These are phyloP conservation scores for Tympanuchus pallidicinctus DNA, from an alignment of 2,113 vertebrate genomes.

Conservation along the genomic window DNA sequence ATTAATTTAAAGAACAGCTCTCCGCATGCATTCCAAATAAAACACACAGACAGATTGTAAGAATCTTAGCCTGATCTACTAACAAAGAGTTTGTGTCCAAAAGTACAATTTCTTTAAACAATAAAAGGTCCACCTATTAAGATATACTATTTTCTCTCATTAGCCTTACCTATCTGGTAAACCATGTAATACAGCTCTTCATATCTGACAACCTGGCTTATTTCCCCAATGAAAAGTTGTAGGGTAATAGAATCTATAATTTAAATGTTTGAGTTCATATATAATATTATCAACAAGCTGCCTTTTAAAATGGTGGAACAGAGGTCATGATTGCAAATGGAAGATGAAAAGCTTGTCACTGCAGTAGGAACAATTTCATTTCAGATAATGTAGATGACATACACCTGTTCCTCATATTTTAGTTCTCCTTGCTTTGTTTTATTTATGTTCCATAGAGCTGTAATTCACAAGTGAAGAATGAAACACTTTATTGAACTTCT, in stretches of 20 bases:
- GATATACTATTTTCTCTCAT: not conserved
- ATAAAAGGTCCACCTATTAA: not conserved
- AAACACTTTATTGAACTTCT: constrained; percentile 23
- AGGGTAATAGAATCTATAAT: not conserved
- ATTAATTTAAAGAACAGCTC: not conserved
- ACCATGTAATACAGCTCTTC: not conserved
- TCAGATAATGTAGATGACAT: not conserved
- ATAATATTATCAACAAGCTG: not conserved
- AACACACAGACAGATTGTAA: not conserved
- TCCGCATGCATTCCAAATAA: not conserved
- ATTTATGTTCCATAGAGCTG: constrained; percentile 60
- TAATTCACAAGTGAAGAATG: constrained; percentile 53
- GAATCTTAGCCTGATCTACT: not conserved
- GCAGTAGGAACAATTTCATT: not conserved
- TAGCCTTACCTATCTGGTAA: not conserved
- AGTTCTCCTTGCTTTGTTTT: constrained; percentile 38
- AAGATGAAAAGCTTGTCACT: not conserved
- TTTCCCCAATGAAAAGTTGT: not conserved
- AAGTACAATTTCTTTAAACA: not conserved
- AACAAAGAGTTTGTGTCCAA: not conserved
- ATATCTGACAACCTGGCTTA: not conserved
- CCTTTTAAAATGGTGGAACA: not conserved
- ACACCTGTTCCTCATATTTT: constrained; percentile 29
- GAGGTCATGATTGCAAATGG: not conserved
- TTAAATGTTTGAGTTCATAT: not conserved